Conservation (phyloP, 2,113 vertebrate genomes). For the Plecotus auritus region DNA sequence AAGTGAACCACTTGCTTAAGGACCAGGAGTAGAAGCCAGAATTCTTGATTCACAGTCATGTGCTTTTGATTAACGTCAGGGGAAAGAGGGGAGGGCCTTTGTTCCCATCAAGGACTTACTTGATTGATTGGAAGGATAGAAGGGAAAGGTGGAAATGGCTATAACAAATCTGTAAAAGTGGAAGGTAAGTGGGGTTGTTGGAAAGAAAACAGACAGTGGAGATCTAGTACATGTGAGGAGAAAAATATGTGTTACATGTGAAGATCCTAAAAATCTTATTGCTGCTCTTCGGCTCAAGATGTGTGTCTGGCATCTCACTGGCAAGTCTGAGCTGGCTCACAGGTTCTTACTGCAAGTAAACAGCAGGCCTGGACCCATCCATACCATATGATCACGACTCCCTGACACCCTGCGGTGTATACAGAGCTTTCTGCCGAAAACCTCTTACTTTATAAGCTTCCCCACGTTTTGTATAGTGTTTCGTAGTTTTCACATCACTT, state of each 20-base stretch:
- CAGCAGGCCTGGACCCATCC: not conserved
- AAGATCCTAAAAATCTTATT: not conserved
- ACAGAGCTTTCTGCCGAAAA: not conserved
- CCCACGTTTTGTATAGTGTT: not conserved
- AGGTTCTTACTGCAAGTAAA: not conserved
- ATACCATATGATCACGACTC: not conserved
- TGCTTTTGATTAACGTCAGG: not conserved
- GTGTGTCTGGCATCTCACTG: not conserved
- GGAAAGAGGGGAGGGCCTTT: not conserved
- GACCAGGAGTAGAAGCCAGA: not conserved
- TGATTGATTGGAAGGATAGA: not conserved
- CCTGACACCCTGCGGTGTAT: accelerated
- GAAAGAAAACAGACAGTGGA: not conserved
- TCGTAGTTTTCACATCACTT: not conserved
- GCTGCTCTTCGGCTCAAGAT: not conserved
- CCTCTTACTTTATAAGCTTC: not conserved
- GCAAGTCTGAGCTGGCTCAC: not conserved
- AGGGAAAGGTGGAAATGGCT: not conserved
- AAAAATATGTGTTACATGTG: not conserved
- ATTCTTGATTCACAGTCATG: not conserved
- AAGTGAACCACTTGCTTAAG: not conserved
- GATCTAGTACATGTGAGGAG: not conserved
- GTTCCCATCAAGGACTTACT: not conserved
- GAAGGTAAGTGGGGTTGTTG: not conserved
- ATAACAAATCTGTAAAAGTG: not conserved